Conservation (phyloP, 2,888 invertebrate species). For the Tethea ocularis region DNA sequence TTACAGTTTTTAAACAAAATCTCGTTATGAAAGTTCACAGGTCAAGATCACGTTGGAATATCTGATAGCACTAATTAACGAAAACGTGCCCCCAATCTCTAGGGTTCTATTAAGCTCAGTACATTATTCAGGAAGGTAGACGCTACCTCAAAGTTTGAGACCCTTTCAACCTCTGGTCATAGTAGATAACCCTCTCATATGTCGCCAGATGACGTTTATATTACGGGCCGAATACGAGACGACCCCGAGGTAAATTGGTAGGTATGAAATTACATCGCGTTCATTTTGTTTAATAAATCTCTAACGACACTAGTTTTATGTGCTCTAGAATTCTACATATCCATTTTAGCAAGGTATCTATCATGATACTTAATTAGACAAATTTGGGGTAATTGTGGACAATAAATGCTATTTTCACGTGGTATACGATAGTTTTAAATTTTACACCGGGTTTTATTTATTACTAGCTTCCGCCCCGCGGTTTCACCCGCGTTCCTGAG, state of each 20-base stretch:
- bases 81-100: conserved; percentile 16
- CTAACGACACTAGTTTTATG: neutral
- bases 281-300: conserved; percentile 1
- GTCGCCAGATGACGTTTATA: conserved; percentile 5
- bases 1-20: neutral
- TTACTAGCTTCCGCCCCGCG: too few species aligned
- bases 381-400: too few species aligned
- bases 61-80: neutral
- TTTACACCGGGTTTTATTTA: too few species aligned
- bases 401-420: too few species aligned
- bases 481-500: too few species aligned
- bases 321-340: too few species aligned
- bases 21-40: neutral
- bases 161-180: conserved; percentile 24
- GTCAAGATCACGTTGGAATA: neutral
- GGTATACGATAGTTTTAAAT: too few species aligned
- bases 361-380: too few species aligned
- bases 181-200: conserved; percentile 13
- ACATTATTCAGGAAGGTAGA: conserved; percentile 28
- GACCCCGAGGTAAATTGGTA: neutral
- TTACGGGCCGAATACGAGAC: conserved; percentile 5
- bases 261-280: conserved; percentile 1
- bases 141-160: conserved; percentile 15
- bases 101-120: conserved; percentile 23
- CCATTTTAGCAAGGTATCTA: too few species aligned